Conservation (phyloP, 2,888 invertebrate species). For the Campoletis raptor region DNA sequence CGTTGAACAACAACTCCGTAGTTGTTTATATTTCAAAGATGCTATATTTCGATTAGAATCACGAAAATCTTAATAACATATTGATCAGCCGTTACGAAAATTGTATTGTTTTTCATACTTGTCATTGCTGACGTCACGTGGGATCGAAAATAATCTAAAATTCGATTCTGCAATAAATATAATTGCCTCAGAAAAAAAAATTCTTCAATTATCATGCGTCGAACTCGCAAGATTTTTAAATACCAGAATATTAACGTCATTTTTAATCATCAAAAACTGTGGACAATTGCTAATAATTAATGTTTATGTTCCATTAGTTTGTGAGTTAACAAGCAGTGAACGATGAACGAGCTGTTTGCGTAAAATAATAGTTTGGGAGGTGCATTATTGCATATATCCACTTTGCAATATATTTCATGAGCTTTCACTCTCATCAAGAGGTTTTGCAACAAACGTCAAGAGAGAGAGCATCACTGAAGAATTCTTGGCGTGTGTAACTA, state of each 20-base stretch:
- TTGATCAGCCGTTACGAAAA: conserved; percentile 5
- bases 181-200: no score
- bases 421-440: conserved; percentile 64
- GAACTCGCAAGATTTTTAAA: background rate
- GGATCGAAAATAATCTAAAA: background rate
- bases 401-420: conserved; percentile 56
- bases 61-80: background rate
- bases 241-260: background rate
- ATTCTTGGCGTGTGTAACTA: conserved; percentile 59
- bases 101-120: conserved; percentile 1
- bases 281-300: no score
- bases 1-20: background rate
- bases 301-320: background rate
- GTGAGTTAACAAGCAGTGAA: background rate
- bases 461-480: conserved; percentile 35
- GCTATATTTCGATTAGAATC: conserved; percentile 17
- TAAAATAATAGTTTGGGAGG: conserved; percentile 1
- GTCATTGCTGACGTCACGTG: background rate
- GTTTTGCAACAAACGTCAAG: conserved; percentile 59
- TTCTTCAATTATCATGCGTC: no score
- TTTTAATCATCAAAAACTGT: background rate
- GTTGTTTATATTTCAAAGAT: conserved; percentile 4
- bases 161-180: background rate
- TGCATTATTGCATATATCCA: conserved; percentile 11
- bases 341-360: background rate